phyloP scores from a whole-genome alignment of 2,113 vertebrate species.

The Tyrannus savana region DNA sequence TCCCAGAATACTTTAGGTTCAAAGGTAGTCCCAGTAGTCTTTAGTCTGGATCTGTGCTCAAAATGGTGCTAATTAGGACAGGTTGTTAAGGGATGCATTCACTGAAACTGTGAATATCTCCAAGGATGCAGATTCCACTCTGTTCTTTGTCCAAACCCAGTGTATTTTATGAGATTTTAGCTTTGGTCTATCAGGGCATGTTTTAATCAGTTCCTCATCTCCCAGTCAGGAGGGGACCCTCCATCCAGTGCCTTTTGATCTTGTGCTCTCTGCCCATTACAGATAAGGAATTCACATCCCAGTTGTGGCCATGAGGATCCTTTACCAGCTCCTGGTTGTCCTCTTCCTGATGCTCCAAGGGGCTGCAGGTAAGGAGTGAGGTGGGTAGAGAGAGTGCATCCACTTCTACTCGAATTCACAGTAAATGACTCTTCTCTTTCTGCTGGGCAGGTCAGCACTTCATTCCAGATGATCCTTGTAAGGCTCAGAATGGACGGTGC shows the following conservation, averaged over 20 bases:
- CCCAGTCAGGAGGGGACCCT: neutral
- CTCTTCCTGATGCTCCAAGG: neutral
- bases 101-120: neutral
- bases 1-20: neutral
- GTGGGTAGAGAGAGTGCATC: fast-evolving
- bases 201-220: neutral
- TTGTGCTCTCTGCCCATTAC: neutral
- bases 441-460: neutral
- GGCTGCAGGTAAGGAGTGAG: neutral
- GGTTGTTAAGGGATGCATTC: neutral
- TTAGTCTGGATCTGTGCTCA: neutral
- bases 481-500: fast-evolving
- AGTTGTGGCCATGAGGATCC: conserved; percentile 17
- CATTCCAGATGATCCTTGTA: fast-evolving
- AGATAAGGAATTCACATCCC: neutral
- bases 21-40: neutral
- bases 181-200: fast-evolving
- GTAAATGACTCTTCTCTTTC: neutral
- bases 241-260: too few relatives aligned
- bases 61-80: neutral
- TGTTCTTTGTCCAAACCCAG: neutral
- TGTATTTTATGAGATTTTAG: neutral
- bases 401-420: neutral
- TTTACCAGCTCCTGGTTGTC: neutral
- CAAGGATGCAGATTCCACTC: neutral